These are phyloP conservation scores for Sinocyclocheilus grahami DNA, from an alignment of 2,113 vertebrate species.

Conservation along the genomic window DNA sequence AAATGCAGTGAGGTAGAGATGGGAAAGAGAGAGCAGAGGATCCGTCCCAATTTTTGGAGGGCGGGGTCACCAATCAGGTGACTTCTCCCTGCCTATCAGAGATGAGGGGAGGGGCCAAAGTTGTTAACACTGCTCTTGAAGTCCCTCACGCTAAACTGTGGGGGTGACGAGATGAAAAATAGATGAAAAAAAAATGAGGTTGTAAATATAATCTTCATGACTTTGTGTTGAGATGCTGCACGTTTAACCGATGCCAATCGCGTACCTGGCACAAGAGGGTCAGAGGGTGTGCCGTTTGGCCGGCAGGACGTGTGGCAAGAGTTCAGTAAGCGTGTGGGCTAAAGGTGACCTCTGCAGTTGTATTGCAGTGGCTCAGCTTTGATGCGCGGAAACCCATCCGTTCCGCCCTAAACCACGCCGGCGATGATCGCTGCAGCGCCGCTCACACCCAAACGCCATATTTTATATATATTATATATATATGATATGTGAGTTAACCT, in stretches of 20 bases:
- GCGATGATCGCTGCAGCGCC: constrained; percentile 70
- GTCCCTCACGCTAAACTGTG: constrained; percentile 64
- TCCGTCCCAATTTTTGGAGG: constrained; percentile 44
- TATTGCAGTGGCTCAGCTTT: constrained; percentile 76
- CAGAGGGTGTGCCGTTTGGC: constrained; percentile 43
- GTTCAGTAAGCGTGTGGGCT: constrained; percentile 72
- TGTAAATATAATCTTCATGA: constrained; percentile 83
- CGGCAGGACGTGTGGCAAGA: constrained; percentile 65
- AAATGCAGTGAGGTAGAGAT: constrained; percentile 75
- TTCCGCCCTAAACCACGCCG: constrained; percentile 58
- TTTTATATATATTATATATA: constrained; percentile 86
- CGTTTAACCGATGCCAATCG: constrained; percentile 46
- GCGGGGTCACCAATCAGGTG: constrained; percentile 33
- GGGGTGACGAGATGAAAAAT: constrained; percentile 57
- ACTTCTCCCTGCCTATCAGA: constrained; percentile 54
- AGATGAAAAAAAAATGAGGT: constrained; percentile 68
- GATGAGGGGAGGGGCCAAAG: constrained; percentile 71
- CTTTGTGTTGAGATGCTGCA: constrained; percentile 67
- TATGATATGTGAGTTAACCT: constrained; percentile 84
- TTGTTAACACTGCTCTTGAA: constrained; percentile 79
- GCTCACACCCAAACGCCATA: constrained; percentile 76
- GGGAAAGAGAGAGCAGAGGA: constrained; percentile 69
- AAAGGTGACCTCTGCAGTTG: constrained; percentile 77
- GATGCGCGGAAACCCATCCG: constrained; percentile 44
- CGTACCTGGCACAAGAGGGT: constrained; percentile 29